These are phyloP conservation scores for Synodontis membranacea DNA, from an alignment of 2,113 vertebrate species.

Conservation along the genomic window DNA sequence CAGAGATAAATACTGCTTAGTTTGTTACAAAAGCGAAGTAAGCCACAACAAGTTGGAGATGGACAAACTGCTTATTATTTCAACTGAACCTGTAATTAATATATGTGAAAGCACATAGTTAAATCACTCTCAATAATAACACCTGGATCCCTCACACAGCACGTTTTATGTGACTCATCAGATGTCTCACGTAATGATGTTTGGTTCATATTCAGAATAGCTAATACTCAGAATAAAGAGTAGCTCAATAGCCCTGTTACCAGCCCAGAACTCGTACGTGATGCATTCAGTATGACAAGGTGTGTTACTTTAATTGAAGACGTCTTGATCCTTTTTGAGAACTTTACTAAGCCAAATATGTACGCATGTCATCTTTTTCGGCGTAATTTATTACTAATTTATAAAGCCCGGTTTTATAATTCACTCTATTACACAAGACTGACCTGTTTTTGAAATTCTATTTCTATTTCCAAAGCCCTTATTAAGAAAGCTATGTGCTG, in stretches of 20 bases:
- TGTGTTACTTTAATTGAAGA: neutral
- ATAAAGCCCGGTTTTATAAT: neutral
- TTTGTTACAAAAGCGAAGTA: slow-evolving; percentile 5
- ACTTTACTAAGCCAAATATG: too few species aligned
- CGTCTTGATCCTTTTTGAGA: neutral
- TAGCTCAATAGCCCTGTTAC: neutral
- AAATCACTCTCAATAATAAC: neutral
- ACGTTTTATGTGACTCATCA: slow-evolving; percentile 22
- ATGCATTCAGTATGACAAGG: neutral
- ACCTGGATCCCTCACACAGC: neutral
- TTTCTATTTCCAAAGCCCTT: neutral
- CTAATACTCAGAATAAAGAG: neutral
- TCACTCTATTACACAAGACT: neutral
- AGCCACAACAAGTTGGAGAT: neutral
- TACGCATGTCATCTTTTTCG: neutral
- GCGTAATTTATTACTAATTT: neutral
- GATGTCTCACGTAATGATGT: slow-evolving; percentile 22
- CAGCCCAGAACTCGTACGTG: neutral
- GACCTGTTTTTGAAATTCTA: neutral
- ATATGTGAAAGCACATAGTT: slow-evolving; percentile 7
- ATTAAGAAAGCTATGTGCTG: neutral
- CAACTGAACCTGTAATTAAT: neutral
- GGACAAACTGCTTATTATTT: slow-evolving; percentile 10
- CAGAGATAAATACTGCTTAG: neutral
- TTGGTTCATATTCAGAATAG: neutral